These are phyloP conservation scores for Euzophera pinguis DNA, from an alignment of 2,888 invertebrate genomes.

Conservation along the genomic window DNA sequence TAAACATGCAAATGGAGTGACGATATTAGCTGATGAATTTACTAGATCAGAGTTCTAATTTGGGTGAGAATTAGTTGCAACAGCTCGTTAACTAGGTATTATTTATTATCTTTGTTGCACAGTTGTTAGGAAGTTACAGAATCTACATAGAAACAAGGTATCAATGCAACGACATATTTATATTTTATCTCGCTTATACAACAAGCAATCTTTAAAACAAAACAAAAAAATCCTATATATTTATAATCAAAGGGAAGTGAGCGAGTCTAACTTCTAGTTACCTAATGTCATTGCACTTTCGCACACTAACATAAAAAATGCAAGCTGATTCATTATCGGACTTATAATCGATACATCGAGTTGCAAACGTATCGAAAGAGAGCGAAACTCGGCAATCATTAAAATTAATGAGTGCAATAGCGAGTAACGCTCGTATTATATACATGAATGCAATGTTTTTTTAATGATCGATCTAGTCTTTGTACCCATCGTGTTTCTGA, in stretches of 20 bases:
- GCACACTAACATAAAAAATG: background rate
- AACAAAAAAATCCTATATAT: too few relatives aligned
- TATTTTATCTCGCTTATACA: too few relatives aligned
- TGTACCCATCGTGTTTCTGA: background rate
- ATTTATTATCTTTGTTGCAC: too few relatives aligned
- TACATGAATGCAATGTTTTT: too few relatives aligned
- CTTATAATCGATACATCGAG: background rate
- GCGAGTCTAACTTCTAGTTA: background rate
- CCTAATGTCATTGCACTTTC: background rate
- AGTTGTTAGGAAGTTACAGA: too few relatives aligned
- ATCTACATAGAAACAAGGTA: too few relatives aligned
- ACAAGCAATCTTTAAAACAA: too few relatives aligned
- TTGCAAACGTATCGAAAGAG: background rate
- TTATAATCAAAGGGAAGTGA: background rate
- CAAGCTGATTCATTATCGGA: conserved; percentile 4
- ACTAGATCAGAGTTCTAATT: too few relatives aligned
- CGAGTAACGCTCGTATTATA: background rate
- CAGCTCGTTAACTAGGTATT: too few relatives aligned
- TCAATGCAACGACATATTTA: too few relatives aligned
- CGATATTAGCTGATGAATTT: background rate
- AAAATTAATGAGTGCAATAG: background rate
- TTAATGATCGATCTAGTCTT: too few relatives aligned
- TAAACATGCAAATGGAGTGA: background rate
- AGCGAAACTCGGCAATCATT: conserved; percentile 1
- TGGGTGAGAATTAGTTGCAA: too few relatives aligned